Base-by-base conservation (phyloP, 2,888 invertebrate species). In the Protodeltote pygarga region DNA sequence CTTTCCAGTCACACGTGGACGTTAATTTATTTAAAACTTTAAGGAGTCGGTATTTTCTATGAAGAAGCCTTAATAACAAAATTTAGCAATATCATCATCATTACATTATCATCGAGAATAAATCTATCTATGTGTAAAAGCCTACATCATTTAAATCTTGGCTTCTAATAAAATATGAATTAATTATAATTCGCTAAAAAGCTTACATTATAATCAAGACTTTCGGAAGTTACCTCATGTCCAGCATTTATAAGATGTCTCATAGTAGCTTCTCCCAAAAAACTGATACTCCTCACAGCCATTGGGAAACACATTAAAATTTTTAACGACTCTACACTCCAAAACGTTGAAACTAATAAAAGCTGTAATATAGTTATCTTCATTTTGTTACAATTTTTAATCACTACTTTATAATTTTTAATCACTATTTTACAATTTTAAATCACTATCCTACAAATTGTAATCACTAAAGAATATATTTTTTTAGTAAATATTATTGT, bases 211-310 rank as follows among this genome's bases (percentile, higher is more conserved):
- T 8, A 25, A 25, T 19, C 1, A 17, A 5, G 25, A 23, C 3
- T 4, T 10, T 8, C 11, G 23, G 4, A 5, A 47, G 42, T 62
- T 48, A 79, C 79, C 65, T 80, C 72, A 69, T 80, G 79, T 11
- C 79, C 78, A 19, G 73, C 77, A 19, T 64, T 52, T 2, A 75
- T 38, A 2, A 80, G 53, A 66, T 73, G 58, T 27, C 46, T 69
- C 1, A 72, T 73, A 17, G 44, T 40, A 2, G 64, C 70, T 27
- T 72, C 55, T 2, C 78, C 78, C 3, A 79, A 45, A 15, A 70
- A 64, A 40, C 57, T 68, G 1, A 77, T 32, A 47, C 79, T 79
- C 20, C 47, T 71, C 0, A 69, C 44, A 2, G 77, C 71, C 3
- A 64, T 45, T 1, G 73, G 70, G 25, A 51, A 72, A 3, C 68